These are phyloP conservation scores for Nematostella vectensis DNA, from an alignment of 92 coral and sea anemone genomes.

Conservation along the genomic window DNA sequence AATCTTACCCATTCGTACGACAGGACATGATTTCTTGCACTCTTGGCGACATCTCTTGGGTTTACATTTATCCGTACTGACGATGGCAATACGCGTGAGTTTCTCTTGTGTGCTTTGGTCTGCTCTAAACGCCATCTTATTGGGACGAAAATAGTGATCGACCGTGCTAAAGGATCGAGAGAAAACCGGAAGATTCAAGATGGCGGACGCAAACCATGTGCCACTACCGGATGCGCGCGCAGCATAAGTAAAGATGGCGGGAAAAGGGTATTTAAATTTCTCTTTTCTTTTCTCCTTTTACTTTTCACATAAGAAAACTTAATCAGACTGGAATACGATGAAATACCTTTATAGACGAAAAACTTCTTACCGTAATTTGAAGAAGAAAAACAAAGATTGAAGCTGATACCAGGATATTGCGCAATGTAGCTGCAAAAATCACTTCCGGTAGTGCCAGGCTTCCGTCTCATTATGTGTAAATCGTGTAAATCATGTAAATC, in stretches of 20 bases:
- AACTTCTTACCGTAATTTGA: too few relatives aligned
- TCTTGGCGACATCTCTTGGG: slow-evolving; percentile 90
- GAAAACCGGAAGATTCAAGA: slow-evolving; percentile 33
- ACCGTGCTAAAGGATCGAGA: background rate
- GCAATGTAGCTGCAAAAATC: too few relatives aligned
- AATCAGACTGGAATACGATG: too few relatives aligned
- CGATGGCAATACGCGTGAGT: slow-evolving; percentile 94
- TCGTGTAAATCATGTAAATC: too few relatives aligned
- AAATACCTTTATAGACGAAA: too few relatives aligned
- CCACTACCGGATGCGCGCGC: slow-evolving; percentile 50
- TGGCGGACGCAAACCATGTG: slow-evolving; percentile 63
- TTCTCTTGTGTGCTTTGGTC: slow-evolving; percentile 63
- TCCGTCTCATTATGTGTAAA: too few relatives aligned
- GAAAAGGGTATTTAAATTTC: background rate
- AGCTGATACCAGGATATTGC: too few relatives aligned
- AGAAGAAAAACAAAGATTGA: too few relatives aligned
- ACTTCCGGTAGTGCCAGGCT: slow-evolving; percentile 18
- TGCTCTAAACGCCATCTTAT: slow-evolving; percentile 29
- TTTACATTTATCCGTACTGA: slow-evolving; percentile 83
- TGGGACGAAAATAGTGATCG: background rate
- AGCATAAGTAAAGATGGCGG: slow-evolving; percentile 30
- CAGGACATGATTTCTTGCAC: slow-evolving; percentile 94
- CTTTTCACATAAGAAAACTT: too few relatives aligned
- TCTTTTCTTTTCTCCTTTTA: background rate
- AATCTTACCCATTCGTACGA: slow-evolving; percentile 81